Percentiles rank a stretch among this genome's conserved stretches.
Conservation (phyloP, 1,140 invertebrate genomes). For the Atopsyche davidsoni region DNA sequence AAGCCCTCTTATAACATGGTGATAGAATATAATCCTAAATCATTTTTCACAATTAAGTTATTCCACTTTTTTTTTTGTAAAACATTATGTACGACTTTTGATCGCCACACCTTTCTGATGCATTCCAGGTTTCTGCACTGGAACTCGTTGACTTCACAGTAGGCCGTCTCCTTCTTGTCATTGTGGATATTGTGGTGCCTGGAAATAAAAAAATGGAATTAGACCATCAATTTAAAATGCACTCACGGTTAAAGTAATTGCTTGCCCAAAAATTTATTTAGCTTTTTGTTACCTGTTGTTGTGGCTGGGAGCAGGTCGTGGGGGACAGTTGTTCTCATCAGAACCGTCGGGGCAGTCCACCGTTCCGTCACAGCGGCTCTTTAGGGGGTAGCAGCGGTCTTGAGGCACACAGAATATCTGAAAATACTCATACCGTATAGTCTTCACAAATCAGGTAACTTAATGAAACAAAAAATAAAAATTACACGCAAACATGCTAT, state of each 20-base stretch:
- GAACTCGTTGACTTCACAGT: conserved; percentile 52
- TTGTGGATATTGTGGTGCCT: conserved; percentile 32
- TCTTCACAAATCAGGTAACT: no score
- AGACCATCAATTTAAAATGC: background rate
- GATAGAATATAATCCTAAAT: no score
- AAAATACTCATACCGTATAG: background rate
- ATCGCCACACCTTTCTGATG: conserved; percentile 45
- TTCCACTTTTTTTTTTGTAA: background rate
- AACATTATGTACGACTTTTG: no score
- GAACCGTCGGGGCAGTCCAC: conserved; percentile 71
- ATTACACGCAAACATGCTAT: no score
- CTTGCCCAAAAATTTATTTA: background rate
- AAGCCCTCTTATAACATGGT: no score
- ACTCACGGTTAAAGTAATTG: no score
- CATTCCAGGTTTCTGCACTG: conserved; percentile 53
- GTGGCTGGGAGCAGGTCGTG: conserved; percentile 25
- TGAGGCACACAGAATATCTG: conserved; percentile 60
- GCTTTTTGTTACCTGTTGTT: conserved; percentile 12
- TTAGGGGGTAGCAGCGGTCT: conserved; percentile 60
- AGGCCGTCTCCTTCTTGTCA: conserved; percentile 23
- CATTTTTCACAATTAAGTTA: no score
- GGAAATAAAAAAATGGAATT: conserved; percentile 3
- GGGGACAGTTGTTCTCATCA: conserved; percentile 53
- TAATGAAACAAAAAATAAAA: no score
- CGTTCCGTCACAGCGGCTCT: conserved; percentile 66